A percentile compares a stretch with the other conserved stretches of the same genome.
phyloP scores from a whole-genome alignment of 64 coral and sea anemone species.

The Montipora foliosa region DNA sequence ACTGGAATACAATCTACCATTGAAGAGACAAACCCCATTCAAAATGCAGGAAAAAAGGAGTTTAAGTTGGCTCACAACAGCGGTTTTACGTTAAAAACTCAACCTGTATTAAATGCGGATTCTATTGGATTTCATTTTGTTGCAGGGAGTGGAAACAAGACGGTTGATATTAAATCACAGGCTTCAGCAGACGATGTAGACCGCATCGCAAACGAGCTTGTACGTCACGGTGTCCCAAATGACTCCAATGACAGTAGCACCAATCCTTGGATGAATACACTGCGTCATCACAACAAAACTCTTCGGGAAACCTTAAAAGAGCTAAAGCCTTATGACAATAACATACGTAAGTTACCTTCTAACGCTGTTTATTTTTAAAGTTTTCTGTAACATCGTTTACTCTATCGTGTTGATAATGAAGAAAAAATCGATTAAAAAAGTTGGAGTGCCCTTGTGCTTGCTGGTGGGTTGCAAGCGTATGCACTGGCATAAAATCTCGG shows the following conservation, averaged over 20 bases:
- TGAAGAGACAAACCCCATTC: background rate
- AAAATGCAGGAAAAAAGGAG: background rate
- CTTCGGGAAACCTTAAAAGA: constrained; percentile 46
- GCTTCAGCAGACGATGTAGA: constrained; percentile 1
- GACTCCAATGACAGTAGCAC: background rate
- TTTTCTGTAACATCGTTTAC: too few relatives aligned
- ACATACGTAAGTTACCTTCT: constrained; percentile 19
- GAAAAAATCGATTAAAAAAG: too few relatives aligned
- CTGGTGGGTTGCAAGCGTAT: too few relatives aligned
- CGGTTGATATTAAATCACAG: background rate
- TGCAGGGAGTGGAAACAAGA: background rate
- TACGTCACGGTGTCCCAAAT: background rate
- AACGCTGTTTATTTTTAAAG: too few relatives aligned
- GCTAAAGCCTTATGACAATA: constrained; percentile 4
- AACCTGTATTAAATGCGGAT: background rate
- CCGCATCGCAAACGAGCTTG: constrained; percentile 21
- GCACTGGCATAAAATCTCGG: too few relatives aligned
- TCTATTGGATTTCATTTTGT: constrained; percentile 1
- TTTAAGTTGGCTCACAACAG: background rate
- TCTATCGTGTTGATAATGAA: too few relatives aligned
- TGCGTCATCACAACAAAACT: background rate
- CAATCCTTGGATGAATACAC: background rate
- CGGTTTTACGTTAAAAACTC: background rate
- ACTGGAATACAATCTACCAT: background rate
- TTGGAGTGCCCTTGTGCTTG: too few relatives aligned